Evolutionary conservation across 2,888 invertebrate species (phyloP).

Genomic region (Lissocephala sabroskyi): DNA sequence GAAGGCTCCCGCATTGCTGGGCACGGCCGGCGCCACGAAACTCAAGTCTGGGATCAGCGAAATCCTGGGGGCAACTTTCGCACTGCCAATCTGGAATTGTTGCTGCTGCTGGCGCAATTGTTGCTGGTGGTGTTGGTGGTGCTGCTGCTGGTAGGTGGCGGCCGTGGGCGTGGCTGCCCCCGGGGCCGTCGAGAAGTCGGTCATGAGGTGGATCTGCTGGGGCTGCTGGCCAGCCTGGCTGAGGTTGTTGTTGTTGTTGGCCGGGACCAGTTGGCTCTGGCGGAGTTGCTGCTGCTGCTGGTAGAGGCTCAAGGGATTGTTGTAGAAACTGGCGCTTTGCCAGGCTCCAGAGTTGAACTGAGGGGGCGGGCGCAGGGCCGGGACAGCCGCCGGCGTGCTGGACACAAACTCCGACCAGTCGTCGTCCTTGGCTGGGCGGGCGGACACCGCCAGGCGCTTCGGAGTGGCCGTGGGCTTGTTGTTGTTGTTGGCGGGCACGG

Average conservation of each 20-base stretch:
- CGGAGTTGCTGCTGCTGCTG: slow-evolving; percentile 51
- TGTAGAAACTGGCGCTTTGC: slow-evolving; percentile 70
- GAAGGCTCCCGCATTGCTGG: slow-evolving; percentile 68
- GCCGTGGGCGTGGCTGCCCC: slow-evolving; percentile 21
- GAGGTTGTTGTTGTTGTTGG: slow-evolving; percentile 30
- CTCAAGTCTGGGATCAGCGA: slow-evolving; percentile 75
- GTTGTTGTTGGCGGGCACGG: slow-evolving; percentile 53
- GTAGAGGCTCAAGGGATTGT: slow-evolving; percentile 68
- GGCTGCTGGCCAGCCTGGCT: slow-evolving; percentile 37
- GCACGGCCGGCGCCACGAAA: slow-evolving; percentile 73
- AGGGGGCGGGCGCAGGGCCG: slow-evolving; percentile 26
- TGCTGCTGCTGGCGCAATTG: slow-evolving; percentile 41
- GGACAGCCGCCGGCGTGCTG: slow-evolving; percentile 56
- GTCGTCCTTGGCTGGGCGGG: slow-evolving; percentile 67
- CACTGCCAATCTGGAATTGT: slow-evolving; percentile 63
- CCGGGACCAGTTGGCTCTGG: slow-evolving; percentile 53
- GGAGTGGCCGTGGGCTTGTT: slow-evolving; percentile 16
- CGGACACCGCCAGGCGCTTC: slow-evolving; percentile 11
- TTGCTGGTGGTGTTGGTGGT: slow-evolving; percentile 20
- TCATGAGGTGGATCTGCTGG: slow-evolving; percentile 69
- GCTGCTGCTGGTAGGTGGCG: slow-evolving; percentile 29
- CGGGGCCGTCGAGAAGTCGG: slow-evolving; percentile 67
- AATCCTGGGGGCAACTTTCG: slow-evolving; percentile 72
- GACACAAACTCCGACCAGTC: slow-evolving; percentile 77
- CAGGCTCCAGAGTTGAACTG: slow-evolving; percentile 70